phyloP scores from a whole-genome alignment of 2,888 invertebrate genomes.

The Drosophila engyochracea region DNA sequence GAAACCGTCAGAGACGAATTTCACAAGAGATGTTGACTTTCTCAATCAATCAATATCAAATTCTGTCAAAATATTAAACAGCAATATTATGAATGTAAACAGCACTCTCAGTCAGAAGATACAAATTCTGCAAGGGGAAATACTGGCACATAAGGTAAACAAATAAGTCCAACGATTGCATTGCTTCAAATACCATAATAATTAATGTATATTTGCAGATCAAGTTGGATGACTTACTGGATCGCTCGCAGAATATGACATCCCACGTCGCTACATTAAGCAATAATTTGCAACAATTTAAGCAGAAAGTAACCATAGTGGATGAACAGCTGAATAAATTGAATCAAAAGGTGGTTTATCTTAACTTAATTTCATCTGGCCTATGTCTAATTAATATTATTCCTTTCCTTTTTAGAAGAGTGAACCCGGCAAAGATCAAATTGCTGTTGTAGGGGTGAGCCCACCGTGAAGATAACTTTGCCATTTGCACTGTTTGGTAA shows the following conservation, averaged over 20 bases:
- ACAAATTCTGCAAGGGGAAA: slow-evolving; percentile 76
- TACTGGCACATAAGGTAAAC: slow-evolving; percentile 78
- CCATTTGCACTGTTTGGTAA: slow-evolving; percentile 3
- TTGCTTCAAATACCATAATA: not conserved
- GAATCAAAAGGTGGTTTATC: slow-evolving; percentile 72
- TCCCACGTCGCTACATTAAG: slow-evolving; percentile 83
- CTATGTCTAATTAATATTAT: not conserved
- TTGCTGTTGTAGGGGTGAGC: slow-evolving; percentile 1
- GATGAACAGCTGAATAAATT: slow-evolving; percentile 74
- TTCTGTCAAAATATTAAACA: slow-evolving; percentile 71
- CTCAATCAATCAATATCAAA: slow-evolving; percentile 63
- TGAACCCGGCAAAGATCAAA: slow-evolving; percentile 5
- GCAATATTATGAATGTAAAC: slow-evolving; percentile 77
- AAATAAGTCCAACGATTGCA: not conserved
- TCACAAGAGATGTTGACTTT: slow-evolving; percentile 65
- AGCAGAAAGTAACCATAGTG: slow-evolving; percentile 73
- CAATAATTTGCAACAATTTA: slow-evolving; percentile 82
- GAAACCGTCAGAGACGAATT: slow-evolving; percentile 64
- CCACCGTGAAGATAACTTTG: slow-evolving; percentile 4
- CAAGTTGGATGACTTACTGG: slow-evolving; percentile 81
- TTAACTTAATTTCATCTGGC: not conserved
- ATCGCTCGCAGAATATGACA: slow-evolving; percentile 82
- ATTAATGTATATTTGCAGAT: slow-evolving; percentile 60
- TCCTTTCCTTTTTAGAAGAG: slow-evolving; percentile 1
- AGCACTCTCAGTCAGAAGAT: slow-evolving; percentile 82